Evolutionary conservation across 2,113 vertebrate species (phyloP).

Genomic region (Gracilinanus agilis): DNA sequence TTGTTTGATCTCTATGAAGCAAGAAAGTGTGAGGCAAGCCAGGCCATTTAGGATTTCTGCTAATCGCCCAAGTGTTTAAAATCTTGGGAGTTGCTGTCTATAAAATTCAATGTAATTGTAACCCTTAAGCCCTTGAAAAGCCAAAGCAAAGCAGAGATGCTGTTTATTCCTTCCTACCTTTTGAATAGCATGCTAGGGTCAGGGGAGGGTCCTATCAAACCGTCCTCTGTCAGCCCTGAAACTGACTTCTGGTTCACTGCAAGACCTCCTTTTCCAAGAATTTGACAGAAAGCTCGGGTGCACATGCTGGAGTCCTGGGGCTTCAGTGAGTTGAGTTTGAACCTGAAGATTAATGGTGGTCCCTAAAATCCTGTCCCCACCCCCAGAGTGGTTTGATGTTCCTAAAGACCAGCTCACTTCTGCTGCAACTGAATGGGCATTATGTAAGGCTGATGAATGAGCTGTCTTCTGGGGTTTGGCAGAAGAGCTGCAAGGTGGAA

Average conservation of each 20-base stretch:
- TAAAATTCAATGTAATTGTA: conserved; percentile 29
- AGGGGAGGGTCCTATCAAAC: background rate
- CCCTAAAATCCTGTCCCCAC: background rate
- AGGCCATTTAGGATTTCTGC: background rate
- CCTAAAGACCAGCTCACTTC: background rate
- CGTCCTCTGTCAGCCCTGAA: background rate
- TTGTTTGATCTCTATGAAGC: conserved; percentile 33
- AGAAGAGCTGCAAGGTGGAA: background rate
- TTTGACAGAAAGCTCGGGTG: conserved; percentile 14
- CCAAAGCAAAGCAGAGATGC: background rate
- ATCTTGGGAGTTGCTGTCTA: conserved; percentile 26
- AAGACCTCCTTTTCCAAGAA: conserved; percentile 7
- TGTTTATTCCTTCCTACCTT: background rate
- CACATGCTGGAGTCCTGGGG: background rate
- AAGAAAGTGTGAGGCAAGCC: conserved; percentile 24
- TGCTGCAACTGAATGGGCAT: conserved; percentile 46
- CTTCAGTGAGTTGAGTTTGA: background rate
- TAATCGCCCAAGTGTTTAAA: conserved; percentile 42
- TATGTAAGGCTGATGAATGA: conserved; percentile 58
- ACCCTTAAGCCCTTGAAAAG: conserved; percentile 52
- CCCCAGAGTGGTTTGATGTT: background rate
- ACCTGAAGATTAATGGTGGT: background rate
- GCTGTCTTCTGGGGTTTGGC: background rate
- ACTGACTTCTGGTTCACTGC: conserved; percentile 27
- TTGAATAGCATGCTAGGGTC: background rate